Conservation (phyloP, 2,797 vertebrate genomes). For the Phoeniculus purpureus region DNA sequence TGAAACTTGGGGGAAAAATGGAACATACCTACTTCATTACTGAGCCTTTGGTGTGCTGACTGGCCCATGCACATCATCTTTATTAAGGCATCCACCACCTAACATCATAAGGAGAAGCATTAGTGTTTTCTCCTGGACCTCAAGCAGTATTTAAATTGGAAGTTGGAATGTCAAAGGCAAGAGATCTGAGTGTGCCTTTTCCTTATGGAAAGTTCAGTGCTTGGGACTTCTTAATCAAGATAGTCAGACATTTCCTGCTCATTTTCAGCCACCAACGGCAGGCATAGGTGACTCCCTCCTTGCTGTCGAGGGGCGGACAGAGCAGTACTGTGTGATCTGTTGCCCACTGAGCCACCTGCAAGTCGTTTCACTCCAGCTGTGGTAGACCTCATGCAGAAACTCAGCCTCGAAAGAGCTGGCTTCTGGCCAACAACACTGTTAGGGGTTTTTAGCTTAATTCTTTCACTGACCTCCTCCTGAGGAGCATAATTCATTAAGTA, state of each 20-base stretch:
- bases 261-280: conserved; percentile 72
- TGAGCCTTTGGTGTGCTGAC: background rate
- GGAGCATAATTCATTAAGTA: conserved; percentile 74
- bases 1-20: background rate
- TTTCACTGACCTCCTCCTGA: conserved; percentile 73
- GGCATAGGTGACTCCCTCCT: conserved; percentile 74
- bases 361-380: conserved; percentile 78
- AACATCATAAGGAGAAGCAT: background rate
- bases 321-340: conserved; percentile 73
- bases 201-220: conserved; percentile 69
- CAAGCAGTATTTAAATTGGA: conserved; percentile 47
- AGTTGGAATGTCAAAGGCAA: conserved; percentile 19
- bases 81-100: background rate
- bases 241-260: conserved; percentile 76
- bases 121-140: conserved; percentile 32
- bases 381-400: conserved; percentile 76
- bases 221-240: conserved; percentile 75
- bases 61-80: background rate
- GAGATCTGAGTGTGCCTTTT: conserved; percentile 62
- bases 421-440: conserved; percentile 62
- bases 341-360: conserved; percentile 77
- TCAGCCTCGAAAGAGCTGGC: conserved; percentile 65
- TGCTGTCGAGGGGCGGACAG: conserved; percentile 65
- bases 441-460: conserved; percentile 75
- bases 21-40: background rate